Evolutionary conservation across 2,797 vertebrate species (phyloP).

Genomic region (Sebastes iracundus): DNA sequence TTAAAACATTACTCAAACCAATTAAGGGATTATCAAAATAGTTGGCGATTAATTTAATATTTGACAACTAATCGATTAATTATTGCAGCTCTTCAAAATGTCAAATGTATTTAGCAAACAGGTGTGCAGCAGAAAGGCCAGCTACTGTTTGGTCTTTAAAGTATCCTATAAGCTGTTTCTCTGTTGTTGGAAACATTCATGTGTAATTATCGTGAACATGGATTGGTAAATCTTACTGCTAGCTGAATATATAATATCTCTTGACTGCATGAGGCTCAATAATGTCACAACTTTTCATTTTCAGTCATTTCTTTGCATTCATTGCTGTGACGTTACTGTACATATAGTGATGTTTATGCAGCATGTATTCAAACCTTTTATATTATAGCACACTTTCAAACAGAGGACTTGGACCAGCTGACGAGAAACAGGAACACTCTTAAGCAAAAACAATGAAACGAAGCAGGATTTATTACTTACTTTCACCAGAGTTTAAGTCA

Average conservation of each 20-base stretch:
- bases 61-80: too few relatives aligned
- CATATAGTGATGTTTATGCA: neutral
- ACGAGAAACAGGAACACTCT: neutral
- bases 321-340: neutral
- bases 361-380: neutral
- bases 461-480: slow-evolving; percentile 57
- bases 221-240: too few relatives aligned
- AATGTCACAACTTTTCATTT: neutral
- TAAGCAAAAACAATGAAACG: slow-evolving; percentile 48
- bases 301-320: neutral
- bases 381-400: neutral
- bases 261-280: rapidly evolving
- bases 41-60: too few relatives aligned
- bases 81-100: too few relatives aligned
- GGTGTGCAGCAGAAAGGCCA: neutral
- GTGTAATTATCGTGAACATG: too few relatives aligned
- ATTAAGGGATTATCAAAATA: too few relatives aligned
- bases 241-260: too few relatives aligned
- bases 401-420: neutral
- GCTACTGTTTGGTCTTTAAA: neutral
- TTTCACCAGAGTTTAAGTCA: slow-evolving; percentile 22
- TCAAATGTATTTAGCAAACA: neutral
- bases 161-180: neutral
- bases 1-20: too few relatives aligned
- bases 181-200: neutral